Conservation (phyloP, 2,113 vertebrate species). For the Pelecanoides urinatrix region DNA sequence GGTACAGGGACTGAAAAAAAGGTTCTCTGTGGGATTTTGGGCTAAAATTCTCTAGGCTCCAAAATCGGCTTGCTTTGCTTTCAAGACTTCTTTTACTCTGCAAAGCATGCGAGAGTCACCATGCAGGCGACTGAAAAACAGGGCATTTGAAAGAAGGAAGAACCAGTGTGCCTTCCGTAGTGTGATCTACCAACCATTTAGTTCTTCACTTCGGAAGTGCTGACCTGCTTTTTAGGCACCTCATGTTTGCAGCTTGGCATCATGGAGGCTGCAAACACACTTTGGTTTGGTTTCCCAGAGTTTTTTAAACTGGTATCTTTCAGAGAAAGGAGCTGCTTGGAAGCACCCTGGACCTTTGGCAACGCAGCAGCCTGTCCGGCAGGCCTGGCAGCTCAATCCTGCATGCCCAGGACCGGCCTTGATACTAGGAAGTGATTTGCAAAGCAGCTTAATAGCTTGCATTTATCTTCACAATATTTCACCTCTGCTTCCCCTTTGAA, state of each 20-base stretch:
- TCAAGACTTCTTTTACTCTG: neutral
- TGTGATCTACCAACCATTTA: neutral
- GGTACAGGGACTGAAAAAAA: neutral
- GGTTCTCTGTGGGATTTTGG: neutral
- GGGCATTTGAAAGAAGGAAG: neutral
- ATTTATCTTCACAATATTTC: neutral
- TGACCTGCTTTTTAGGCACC: neutral
- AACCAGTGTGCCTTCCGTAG: neutral
- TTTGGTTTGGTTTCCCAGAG: neutral
- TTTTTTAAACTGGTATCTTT: neutral
- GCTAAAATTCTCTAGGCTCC: neutral
- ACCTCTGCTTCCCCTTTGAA: neutral
- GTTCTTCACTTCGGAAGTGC: neutral
- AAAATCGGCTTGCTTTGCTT: neutral
- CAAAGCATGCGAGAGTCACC: neutral
- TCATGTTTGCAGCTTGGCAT: neutral
- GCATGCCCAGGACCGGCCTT: neutral
- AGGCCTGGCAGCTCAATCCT: neutral
- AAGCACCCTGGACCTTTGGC: neutral
- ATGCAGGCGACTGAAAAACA: neutral
- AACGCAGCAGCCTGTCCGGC: neutral
- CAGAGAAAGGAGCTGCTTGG: neutral
- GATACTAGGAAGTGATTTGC: neutral
- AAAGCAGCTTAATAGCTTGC: neutral
- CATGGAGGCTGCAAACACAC: neutral